Conservation (phyloP, 2,888 invertebrate genomes). For the Troilus luridus region DNA sequence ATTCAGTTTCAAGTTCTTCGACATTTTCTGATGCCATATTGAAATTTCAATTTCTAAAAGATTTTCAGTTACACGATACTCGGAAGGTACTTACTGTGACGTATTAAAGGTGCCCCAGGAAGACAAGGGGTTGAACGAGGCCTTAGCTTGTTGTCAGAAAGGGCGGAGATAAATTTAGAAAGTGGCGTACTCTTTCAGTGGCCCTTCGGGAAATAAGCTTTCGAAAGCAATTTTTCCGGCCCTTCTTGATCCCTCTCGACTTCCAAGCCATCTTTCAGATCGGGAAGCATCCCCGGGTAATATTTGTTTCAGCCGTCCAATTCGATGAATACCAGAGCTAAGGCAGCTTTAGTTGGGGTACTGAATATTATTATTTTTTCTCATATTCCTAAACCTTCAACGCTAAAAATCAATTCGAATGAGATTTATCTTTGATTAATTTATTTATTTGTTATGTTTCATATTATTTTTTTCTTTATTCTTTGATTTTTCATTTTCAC, state of each 20-base stretch:
- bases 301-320: neutral
- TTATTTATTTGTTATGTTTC: too few species aligned
- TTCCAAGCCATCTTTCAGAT: neutral
- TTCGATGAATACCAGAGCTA: neutral
- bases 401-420: too few species aligned
- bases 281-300: neutral
- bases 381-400: too few species aligned
- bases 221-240: conserved; percentile 40
- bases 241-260: conserved; percentile 18
- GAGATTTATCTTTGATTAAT: too few species aligned
- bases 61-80: too few species aligned
- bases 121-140: neutral
- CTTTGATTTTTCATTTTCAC: too few species aligned
- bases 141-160: neutral
- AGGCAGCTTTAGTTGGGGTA: neutral
- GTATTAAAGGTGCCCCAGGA: too few species aligned
- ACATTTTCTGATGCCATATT: too few species aligned
- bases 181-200: neutral
- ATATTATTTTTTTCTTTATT: too few species aligned
- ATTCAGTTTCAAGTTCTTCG: too few species aligned
- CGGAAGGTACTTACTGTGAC: too few species aligned
- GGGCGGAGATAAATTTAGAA: conserved; percentile 1
- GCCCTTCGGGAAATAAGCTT: conserved; percentile 30
- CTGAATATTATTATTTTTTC: neutral
- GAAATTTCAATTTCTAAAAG: too few species aligned